A percentile compares a stretch with the other conserved stretches of the same genome.
Conservation (phyloP, 2,888 invertebrate species). For the Pterostichus madidus region DNA sequence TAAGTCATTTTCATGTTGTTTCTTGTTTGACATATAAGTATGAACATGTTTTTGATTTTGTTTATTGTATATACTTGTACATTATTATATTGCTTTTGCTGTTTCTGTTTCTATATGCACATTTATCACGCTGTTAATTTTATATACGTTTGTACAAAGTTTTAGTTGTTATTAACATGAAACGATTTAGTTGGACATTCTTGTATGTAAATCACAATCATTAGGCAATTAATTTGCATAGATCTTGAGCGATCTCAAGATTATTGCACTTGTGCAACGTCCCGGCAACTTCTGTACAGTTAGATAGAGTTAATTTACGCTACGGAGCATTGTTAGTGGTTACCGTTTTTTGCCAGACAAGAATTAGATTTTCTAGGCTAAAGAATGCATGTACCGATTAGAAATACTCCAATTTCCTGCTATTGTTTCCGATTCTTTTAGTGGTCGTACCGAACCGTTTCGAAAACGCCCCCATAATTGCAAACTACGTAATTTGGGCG, state of each 20-base stretch:
- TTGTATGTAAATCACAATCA: conserved; percentile 57
- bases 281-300: conserved; percentile 54
- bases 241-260: conserved; percentile 60
- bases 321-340: conserved; percentile 52
- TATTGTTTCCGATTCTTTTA: conserved; percentile 45
- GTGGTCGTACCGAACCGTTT: not conserved
- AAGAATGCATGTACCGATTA: conserved; percentile 52
- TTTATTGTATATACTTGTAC: conserved; percentile 63
- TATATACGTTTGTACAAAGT: conserved; percentile 39
- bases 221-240: conserved; percentile 65
- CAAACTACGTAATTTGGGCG: conserved; percentile 19
- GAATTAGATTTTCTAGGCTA: conserved; percentile 49
- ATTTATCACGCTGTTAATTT: conserved; percentile 58
- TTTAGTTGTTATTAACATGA: conserved; percentile 48
- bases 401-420: conserved; percentile 27
- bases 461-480: conserved; percentile 15
- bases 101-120: conserved; percentile 66
- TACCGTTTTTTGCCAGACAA: conserved; percentile 57
- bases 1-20: conserved; percentile 65
- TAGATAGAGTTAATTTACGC: conserved; percentile 3
- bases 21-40: conserved; percentile 61
- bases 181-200: conserved; percentile 19
- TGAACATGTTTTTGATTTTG: conserved; percentile 58
- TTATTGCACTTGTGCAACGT: conserved; percentile 65
- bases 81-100: conserved; percentile 61